Conservation (phyloP, 2,888 invertebrate genomes). For the Azorinus chamasolen region DNA sequence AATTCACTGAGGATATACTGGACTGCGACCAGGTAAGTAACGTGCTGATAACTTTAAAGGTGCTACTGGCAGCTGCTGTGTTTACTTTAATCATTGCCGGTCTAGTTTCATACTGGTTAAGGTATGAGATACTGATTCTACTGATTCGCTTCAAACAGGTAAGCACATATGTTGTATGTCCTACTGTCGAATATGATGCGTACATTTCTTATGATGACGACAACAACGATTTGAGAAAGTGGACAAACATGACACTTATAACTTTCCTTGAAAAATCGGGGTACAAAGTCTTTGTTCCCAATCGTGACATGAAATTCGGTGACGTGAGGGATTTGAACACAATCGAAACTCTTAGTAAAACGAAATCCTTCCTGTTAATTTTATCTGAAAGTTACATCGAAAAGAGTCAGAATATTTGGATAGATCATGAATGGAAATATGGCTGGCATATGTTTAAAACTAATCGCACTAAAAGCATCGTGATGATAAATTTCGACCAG, state of each 20-base stretch:
- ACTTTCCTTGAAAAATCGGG: slow-evolving; percentile 9
- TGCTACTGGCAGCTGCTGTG: background rate
- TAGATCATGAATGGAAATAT: too few relatives aligned
- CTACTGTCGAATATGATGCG: slow-evolving; percentile 27
- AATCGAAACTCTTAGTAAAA: slow-evolving; percentile 9
- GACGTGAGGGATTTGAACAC: slow-evolving; percentile 20
- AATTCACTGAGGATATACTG: slow-evolving; percentile 16
- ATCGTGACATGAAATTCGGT: slow-evolving; percentile 33
- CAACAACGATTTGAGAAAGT: slow-evolving; percentile 18
- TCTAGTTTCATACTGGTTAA: background rate
- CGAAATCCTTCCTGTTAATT: slow-evolving; percentile 35
- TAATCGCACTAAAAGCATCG: too few relatives aligned
- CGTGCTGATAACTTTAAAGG: background rate
- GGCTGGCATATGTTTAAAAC: slow-evolving; percentile 36
- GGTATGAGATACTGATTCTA: slow-evolving; percentile 35
- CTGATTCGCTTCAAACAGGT: slow-evolving; percentile 3
- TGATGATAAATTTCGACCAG: slow-evolving; percentile 41
- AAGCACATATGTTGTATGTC: background rate
- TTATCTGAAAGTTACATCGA: slow-evolving; percentile 32
- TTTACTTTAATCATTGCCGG: slow-evolving; percentile 10
- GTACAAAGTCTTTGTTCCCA: slow-evolving; percentile 29
- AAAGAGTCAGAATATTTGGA: slow-evolving; percentile 17
- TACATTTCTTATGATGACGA: slow-evolving; percentile 47
- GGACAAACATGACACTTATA: slow-evolving; percentile 29
- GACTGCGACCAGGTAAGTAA: background rate